These are phyloP conservation scores for Drosophila baimaii DNA, from an alignment of 1,140 invertebrate species.

Conservation along the genomic window DNA sequence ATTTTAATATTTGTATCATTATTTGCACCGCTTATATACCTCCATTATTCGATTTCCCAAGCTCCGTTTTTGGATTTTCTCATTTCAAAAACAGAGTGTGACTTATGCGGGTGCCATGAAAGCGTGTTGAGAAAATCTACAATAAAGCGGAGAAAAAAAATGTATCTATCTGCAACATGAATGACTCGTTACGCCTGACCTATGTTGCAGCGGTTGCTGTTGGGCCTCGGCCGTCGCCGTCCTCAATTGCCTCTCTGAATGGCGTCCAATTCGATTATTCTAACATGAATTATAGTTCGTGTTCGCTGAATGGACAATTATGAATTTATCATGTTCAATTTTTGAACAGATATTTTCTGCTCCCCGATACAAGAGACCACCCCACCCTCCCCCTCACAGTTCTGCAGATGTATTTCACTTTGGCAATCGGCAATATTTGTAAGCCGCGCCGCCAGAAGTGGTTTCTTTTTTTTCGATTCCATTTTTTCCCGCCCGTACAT, in stretches of 20 bases:
- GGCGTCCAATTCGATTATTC: constrained; percentile 82
- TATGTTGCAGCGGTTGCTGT: constrained; percentile 59
- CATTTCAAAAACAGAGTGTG: constrained; percentile 56
- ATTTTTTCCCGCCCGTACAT: constrained; percentile 53
- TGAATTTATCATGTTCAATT: constrained; percentile 82
- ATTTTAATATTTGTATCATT: too few species aligned
- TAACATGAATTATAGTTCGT: constrained; percentile 82
- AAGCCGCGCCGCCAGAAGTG: constrained; percentile 43
- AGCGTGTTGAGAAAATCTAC: constrained; percentile 21
- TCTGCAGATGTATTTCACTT: constrained; percentile 24
- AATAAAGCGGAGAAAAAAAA: constrained; percentile 28
- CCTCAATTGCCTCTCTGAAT: constrained; percentile 78
- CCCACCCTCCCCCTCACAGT: constrained; percentile 5
- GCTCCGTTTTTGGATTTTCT: not conserved
- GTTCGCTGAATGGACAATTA: constrained; percentile 81
- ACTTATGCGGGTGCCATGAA: constrained; percentile 77
- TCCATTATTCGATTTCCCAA: constrained; percentile 16
- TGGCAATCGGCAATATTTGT: constrained; percentile 56
- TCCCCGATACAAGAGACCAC: constrained; percentile 26
- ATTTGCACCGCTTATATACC: too few species aligned
- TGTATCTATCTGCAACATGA: constrained; percentile 76
- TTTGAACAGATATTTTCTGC: constrained; percentile 77
- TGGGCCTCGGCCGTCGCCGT: constrained; percentile 68
- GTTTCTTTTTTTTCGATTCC: constrained; percentile 32
- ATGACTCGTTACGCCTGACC: constrained; percentile 81